Base-by-base conservation (phyloP, 2,797 vertebrate species). In the Neosilurus mollespiculum region DNA sequence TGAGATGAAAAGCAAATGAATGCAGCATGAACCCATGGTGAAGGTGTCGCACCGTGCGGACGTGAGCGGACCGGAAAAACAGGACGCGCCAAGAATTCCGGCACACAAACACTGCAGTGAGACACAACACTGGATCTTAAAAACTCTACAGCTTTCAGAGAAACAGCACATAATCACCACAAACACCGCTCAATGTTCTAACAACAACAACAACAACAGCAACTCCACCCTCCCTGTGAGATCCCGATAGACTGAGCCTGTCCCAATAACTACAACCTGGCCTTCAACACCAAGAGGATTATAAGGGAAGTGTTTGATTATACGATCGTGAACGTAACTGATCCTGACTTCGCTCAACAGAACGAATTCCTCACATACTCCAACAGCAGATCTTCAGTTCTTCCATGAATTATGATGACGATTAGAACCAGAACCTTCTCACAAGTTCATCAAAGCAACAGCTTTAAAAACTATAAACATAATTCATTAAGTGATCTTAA, bases 1-100 rank as follows among this genome's bases (percentile, higher is more conserved):
- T 59, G 53, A 75, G 72, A 75, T 76, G 73, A 76, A 59, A 59
- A 59, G 56, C 54, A 59, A 76, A 59, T 0, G 16, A 59, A 59
- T 4, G 11, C 10, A 37, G 56, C 30, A 76, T 34, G 16, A 30
- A 11, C 56, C 53, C 5, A 12, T n/a, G n/a, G 26, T 12, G 20
- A 1, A 51, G 1, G 1, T 37, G 67, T 49, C 37, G 4, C 54
- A 14, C 54, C 14, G 16, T 15, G 4, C 16, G 0, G 54, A 54
- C 14, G 53, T 14, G 16, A 56, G 54, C 3, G 12, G 54, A 15
- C 0, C 3, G 43, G 43, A 43, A 43, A 43, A 43, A 43, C 43
- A 43, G 43, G 43, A 43, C 3, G 43, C 43, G 43, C 43, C 4
- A 34, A 49, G 37, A 49, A 22, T 26, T 24, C 2, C 69, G 3